Evolutionary conservation across 2,797 vertebrate genomes (phyloP).

Genomic region (Sebastes oblongus): DNA sequence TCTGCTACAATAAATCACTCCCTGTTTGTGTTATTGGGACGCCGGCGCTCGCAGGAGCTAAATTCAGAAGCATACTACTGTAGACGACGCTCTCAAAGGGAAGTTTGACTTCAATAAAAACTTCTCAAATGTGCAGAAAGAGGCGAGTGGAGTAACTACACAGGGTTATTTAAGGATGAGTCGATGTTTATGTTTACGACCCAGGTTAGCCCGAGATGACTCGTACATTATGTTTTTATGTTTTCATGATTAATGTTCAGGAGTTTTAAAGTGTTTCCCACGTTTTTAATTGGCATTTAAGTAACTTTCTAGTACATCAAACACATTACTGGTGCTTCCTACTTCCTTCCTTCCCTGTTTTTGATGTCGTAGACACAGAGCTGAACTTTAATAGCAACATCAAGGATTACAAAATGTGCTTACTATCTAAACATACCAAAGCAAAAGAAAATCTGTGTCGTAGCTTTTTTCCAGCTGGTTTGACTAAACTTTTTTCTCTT

Average conservation of each 20-base stretch:
- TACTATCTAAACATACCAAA: no score
- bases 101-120: conserved; percentile 21
- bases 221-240: background rate
- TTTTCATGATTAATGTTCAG: background rate
- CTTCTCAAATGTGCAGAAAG: background rate
- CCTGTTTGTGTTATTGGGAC: conserved; percentile 35
- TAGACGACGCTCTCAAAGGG: background rate
- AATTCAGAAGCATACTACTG: conserved; percentile 25
- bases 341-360: background rate
- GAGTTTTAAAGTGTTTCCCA: background rate
- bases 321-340: background rate
- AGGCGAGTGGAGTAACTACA: background rate
- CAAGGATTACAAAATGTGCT: background rate
- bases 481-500: background rate
- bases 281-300: conserved; percentile 5
- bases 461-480: background rate
- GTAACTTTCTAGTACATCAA: background rate
- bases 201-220: background rate
- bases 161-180: background rate
- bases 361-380: background rate
- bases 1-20: conserved; percentile 62
- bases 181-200: background rate
- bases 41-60: conserved; percentile 8
- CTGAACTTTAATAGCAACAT: background rate
- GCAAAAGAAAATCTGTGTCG: background rate